phyloP scores from a whole-genome alignment of 2,888 invertebrate genomes.

The Ellobium chinense region DNA sequence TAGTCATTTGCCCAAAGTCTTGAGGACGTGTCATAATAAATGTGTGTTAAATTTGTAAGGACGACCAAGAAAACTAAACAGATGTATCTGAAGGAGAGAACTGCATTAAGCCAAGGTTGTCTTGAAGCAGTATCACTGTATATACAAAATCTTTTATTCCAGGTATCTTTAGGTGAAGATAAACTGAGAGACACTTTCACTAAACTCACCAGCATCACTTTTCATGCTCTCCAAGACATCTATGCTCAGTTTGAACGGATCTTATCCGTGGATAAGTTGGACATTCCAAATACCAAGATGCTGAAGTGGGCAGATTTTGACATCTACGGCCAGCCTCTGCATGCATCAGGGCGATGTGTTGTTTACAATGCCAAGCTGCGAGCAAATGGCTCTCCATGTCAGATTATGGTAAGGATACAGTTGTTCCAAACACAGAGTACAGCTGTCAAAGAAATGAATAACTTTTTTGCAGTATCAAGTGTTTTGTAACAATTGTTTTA shows the following conservation, averaged over 20 bases:
- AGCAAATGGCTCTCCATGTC: slow-evolving; percentile 62
- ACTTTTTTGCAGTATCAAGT: neutral
- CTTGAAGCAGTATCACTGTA: too few relatives aligned
- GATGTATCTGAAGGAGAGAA: too few relatives aligned
- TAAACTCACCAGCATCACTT: slow-evolving; percentile 64
- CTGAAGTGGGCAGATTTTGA: slow-evolving; percentile 72
- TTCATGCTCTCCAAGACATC: slow-evolving; percentile 67
- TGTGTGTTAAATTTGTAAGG: too few relatives aligned
- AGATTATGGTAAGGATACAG: slow-evolving; percentile 63
- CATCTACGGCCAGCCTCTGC: slow-evolving; percentile 69
- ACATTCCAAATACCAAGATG: slow-evolving; percentile 35
- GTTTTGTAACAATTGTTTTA: neutral
- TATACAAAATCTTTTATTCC: too few relatives aligned
- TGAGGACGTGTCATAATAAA: too few relatives aligned
- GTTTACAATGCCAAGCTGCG: slow-evolving; percentile 70
- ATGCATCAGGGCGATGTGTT: slow-evolving; percentile 69
- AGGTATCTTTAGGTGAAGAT: slow-evolving; percentile 60
- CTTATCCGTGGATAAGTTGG: slow-evolving; percentile 62
- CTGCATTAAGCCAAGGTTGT: too few relatives aligned
- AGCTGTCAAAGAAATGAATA: neutral
- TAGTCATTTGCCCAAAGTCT: too few relatives aligned
- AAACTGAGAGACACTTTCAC: slow-evolving; percentile 65
- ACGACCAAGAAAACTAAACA: too few relatives aligned
- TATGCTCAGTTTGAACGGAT: slow-evolving; percentile 67
- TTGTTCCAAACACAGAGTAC: too few relatives aligned